Base-by-base conservation (phyloP, 2,797 vertebrate species). In the Staurois parvus region DNA sequence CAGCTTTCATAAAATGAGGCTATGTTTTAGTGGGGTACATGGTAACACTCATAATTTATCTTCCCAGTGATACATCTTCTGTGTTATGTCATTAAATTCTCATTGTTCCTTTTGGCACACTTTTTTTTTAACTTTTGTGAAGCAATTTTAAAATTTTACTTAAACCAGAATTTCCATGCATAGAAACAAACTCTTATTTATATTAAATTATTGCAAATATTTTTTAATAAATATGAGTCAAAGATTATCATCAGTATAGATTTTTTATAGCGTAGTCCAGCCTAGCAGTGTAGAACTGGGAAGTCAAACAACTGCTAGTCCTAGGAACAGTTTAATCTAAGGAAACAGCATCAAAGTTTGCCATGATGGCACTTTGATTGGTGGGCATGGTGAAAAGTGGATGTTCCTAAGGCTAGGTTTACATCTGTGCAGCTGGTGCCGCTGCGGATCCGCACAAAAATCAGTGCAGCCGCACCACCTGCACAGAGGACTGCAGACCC, bases 1-100 rank as follows among this genome's bases (percentile, higher is more conserved):
- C 68, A 24, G 73, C 72, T 84, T 84, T 84, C 64, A 76, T 76
- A 76, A 84, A 83, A 76, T 70, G 73, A 77, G 83, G 26, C 34
- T 59, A 19, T 52, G 73, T 76, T 76, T 66, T 76, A 76, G 62
- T 37, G 66, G 30, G 72, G 72, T 62, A 64, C 72, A 75, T 37
- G 24, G 70, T 45, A 74, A 29, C 59, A 37, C 34, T 76, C 72
- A 52, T 83, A 83, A 76, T 48, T 83, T 83, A 75, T 67, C 40
- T 52, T 40, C 64, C 42, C 72, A 56, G 62, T 68, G 73, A 69
- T 70, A 67, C 75, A 84, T 76, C 73, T 37, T 68, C 37, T 75
- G 48, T 52, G 59, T 75, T 67, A 48, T 75, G 72, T 83, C 73
- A 70, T 30, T 73, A 26, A 3, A 5, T 64, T 42, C 17, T 72